phyloP scores from a whole-genome alignment of 2,888 invertebrate genomes.

The Theristus sp. region DNA sequence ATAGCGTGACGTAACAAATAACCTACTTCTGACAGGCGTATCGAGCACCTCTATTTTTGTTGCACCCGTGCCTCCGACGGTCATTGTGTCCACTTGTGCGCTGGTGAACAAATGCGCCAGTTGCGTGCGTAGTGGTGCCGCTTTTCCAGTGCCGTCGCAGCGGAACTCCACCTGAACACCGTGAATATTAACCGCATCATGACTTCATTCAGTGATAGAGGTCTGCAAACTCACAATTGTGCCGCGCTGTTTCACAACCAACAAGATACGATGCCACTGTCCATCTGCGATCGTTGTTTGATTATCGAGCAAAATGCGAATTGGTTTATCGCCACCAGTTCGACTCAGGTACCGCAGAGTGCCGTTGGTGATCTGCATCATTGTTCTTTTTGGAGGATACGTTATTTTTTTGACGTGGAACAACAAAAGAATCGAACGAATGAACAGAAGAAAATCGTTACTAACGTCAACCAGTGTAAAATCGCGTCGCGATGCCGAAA shows the following conservation, averaged over 20 bases:
- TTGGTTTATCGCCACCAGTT: constrained; percentile 41
- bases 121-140: constrained; percentile 31
- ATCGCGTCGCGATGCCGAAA: constrained; percentile 66
- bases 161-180: constrained; percentile 2
- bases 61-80: constrained; percentile 43
- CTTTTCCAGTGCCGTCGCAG: constrained; percentile 1
- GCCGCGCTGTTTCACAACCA: constrained; percentile 32
- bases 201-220: background rate
- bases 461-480: constrained; percentile 56
- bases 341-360: constrained; percentile 46
- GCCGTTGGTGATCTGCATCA: constrained; percentile 45
- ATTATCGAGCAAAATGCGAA: background rate
- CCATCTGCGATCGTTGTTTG: constrained; percentile 48
- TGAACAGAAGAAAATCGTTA: too few species aligned
- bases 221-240: background rate
- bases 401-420: too few species aligned
- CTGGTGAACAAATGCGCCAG: constrained; percentile 70
- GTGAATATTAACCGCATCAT: background rate
- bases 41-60: background rate
- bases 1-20: too few species aligned
- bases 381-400: background rate
- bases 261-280: constrained; percentile 66
- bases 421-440: too few species aligned
- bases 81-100: constrained; percentile 61
- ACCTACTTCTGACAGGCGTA: background rate